phyloP scores from a whole-genome alignment of 2,113 vertebrate genomes.

The Rhinogobius similis region DNA sequence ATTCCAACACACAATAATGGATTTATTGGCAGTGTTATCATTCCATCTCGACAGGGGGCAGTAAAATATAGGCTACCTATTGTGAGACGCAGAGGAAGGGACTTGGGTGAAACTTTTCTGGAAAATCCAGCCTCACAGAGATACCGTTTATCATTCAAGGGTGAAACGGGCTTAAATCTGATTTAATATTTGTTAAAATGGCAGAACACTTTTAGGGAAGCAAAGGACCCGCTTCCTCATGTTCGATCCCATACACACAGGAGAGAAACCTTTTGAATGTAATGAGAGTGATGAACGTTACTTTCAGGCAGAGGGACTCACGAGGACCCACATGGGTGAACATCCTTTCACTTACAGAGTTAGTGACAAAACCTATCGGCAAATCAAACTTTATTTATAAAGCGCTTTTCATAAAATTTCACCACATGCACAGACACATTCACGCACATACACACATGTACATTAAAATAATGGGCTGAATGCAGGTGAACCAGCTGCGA shows the following conservation, averaged over 20 bases:
- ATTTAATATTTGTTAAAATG: background rate
- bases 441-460: too few species aligned
- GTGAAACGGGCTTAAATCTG: too few species aligned
- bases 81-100: too few species aligned
- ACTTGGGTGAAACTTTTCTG: too few species aligned
- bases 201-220: conserved; percentile 56
- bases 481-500: too few species aligned
- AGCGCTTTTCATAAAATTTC: too few species aligned
- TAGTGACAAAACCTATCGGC: conserved; percentile 59
- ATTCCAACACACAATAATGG: too few species aligned
- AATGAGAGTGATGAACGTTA: conserved; percentile 57
- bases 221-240: conserved; percentile 50
- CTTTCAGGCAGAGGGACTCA: conserved; percentile 65
- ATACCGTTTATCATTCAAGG: too few species aligned
- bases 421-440: too few species aligned
- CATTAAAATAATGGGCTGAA: too few species aligned
- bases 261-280: conserved; percentile 69
- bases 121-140: too few species aligned
- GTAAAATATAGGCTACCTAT: background rate
- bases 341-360: conserved; percentile 53
- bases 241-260: conserved; percentile 65
- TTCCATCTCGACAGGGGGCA: background rate
- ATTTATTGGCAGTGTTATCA: background rate
- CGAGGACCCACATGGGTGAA: conserved; percentile 66
- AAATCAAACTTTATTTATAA: too few species aligned